Evolutionary conservation across 1,140 invertebrate genomes (phyloP).

Genomic region (Medauroidea extradentata): DNA sequence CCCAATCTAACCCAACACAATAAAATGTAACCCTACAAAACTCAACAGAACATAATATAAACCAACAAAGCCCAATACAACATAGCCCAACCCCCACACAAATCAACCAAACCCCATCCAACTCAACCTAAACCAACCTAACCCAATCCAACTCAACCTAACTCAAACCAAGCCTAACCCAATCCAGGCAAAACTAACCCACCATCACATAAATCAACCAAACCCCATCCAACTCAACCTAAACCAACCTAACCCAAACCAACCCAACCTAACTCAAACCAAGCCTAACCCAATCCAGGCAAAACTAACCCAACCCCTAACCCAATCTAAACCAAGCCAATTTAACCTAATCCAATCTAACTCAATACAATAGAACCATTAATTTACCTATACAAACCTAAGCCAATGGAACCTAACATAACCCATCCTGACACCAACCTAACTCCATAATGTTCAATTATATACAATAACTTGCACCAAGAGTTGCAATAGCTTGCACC

Average conservation of each 20-base stretch:
- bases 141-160: constrained; percentile 27
- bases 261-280: constrained; percentile 27
- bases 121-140: constrained; percentile 29
- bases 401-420: constrained; percentile 18
- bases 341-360: constrained; percentile 28
- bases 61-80: constrained; percentile 6
- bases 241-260: constrained; percentile 29
- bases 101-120: constrained; percentile 9
- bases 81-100: constrained; percentile 18
- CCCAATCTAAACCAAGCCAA: no score
- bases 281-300: not conserved
- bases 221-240: constrained; percentile 18
- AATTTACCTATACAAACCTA: constrained; percentile 28
- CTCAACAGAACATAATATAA: constrained; percentile 16
- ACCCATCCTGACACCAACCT: constrained; percentile 13
- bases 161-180: constrained; percentile 19
- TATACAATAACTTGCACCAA: no score
- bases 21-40: constrained; percentile 1
- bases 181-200: constrained; percentile 4
- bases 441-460: not conserved
- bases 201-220: constrained; percentile 16
- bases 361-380: constrained; percentile 27
- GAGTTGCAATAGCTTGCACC: no score
- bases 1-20: constrained; percentile 2
- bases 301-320: constrained; percentile 14